Evolutionary conservation across 2,888 invertebrate species (phyloP).

Genomic region (Nymphalis c-album): DNA sequence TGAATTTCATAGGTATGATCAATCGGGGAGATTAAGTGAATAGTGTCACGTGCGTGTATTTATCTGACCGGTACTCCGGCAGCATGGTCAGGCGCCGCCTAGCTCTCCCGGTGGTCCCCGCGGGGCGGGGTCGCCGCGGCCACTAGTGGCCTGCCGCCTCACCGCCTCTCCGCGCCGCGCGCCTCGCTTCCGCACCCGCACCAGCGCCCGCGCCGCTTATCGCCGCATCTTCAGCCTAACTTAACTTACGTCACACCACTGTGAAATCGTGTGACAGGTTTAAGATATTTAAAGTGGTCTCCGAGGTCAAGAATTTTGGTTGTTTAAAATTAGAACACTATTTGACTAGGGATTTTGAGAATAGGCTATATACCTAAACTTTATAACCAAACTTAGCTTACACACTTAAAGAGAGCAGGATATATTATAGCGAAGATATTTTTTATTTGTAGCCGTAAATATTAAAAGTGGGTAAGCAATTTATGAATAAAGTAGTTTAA

Average conservation of each 20-base stretch:
- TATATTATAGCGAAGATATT: no score
- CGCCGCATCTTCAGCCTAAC: slow-evolving; percentile 76
- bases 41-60: slow-evolving; percentile 58
- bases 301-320: slow-evolving; percentile 27
- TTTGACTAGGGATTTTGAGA: background rate
- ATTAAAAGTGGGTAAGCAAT: no score
- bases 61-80: slow-evolving; percentile 48
- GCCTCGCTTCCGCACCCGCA: slow-evolving; percentile 46
- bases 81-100: slow-evolving; percentile 63
- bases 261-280: slow-evolving; percentile 44
- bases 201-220: slow-evolving; percentile 65
- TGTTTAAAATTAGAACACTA: slow-evolving; percentile 17
- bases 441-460: no score
- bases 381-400: no score
- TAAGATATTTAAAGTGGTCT: slow-evolving; percentile 38
- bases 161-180: slow-evolving; percentile 49
- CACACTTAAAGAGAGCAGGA: no score
- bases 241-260: slow-evolving; percentile 64
- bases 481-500: background rate
- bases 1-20: slow-evolving; percentile 45
- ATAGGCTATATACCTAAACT: background rate
- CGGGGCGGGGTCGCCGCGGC: slow-evolving; percentile 78
- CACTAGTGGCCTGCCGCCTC: slow-evolving; percentile 68
- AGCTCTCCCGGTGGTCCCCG: slow-evolving; percentile 81
- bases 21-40: slow-evolving; percentile 54